phyloP scores from a whole-genome alignment of 2,113 vertebrate species.

The human (Homo sapiens) region GRCh38 chr7:126659001-126659500 shows the following conservation, averaged over 20 bases:
- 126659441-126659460: not conserved
- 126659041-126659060: no score
- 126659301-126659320: not conserved
- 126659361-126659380: not conserved
- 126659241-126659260: not conserved
- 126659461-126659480: not conserved
- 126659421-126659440: not conserved
- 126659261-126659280: not conserved
- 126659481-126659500: not conserved
- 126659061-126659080: no score
- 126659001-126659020: no score
- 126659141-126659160: no score
- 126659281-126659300: not conserved
- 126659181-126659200: no score
- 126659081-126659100: no score
- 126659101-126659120: no score
- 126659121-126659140: no score
- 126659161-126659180: no score
- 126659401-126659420: not conserved
- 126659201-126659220: no score
- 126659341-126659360: slow-evolving; percentile 10
- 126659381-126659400: not conserved
- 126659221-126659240: no score
- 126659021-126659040: no score
- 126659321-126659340: not conserved